phyloP scores from a whole-genome alignment of 2,113 vertebrate species.

The Corythornis madagascariensis region DNA sequence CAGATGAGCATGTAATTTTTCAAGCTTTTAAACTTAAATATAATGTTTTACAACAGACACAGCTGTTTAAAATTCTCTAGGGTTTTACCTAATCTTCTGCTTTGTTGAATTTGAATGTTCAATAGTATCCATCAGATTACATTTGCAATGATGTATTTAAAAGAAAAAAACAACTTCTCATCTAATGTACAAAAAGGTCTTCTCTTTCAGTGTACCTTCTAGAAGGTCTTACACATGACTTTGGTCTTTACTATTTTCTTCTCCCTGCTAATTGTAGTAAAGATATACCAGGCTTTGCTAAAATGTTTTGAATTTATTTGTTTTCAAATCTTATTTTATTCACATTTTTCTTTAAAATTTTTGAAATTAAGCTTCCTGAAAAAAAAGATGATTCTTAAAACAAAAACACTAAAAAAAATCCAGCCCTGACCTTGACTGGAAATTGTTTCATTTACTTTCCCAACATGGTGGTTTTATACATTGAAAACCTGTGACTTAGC shows the following conservation, averaged over 20 bases:
- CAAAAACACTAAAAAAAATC: rapidly evolving
- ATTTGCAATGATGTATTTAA: background rate
- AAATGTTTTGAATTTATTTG: background rate
- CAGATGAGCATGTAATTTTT: background rate
- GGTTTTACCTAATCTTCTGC: background rate
- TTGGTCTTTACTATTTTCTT: background rate
- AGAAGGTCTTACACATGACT: background rate
- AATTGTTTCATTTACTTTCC: background rate
- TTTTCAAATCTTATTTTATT: background rate
- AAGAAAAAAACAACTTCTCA: background rate
- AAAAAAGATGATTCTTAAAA: background rate
- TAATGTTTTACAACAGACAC: background rate
- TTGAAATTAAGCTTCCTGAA: background rate
- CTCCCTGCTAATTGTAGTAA: background rate
- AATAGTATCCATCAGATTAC: background rate
- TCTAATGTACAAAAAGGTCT: background rate
- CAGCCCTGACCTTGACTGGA: background rate
- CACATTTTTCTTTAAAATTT: background rate
- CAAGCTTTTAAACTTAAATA: background rate
- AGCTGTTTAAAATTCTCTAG: background rate
- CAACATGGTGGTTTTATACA: background rate
- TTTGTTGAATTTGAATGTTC: background rate
- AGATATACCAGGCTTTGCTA: background rate
- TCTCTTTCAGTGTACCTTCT: background rate
- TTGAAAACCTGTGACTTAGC: background rate